phyloP scores from a whole-genome alignment of 2,113 vertebrate species.

The Hippotragus niger region DNA sequence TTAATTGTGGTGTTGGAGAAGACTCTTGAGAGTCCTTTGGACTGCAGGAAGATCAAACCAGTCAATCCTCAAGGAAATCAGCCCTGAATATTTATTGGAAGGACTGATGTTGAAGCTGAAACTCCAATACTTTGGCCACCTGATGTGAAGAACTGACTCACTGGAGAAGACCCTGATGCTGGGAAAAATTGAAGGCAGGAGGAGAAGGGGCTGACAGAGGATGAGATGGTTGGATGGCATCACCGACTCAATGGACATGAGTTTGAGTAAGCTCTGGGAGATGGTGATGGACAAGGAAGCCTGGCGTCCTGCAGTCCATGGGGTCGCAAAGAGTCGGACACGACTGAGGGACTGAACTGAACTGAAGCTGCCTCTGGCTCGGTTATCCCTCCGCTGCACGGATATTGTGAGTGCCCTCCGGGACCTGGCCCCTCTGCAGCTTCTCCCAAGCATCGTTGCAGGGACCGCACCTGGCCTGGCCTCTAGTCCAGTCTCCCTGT shows the following conservation, averaged over 20 bases:
- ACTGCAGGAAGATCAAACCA: background rate
- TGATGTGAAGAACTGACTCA: background rate
- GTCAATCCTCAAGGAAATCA: background rate
- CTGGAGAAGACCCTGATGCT: background rate
- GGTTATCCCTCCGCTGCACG: fast-evolving
- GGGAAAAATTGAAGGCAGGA: background rate
- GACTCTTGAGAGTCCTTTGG: background rate
- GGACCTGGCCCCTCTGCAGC: fast-evolving
- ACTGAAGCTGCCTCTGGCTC: background rate
- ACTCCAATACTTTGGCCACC: background rate
- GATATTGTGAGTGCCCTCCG: fast-evolving
- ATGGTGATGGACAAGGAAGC: background rate
- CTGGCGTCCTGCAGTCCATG: background rate
- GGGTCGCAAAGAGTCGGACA: background rate
- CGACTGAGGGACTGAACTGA: background rate
- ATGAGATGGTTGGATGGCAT: background rate
- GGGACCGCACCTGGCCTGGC: background rate
- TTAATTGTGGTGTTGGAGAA: background rate
- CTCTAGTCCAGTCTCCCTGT: background rate
- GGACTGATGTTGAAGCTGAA: background rate
- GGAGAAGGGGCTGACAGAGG: background rate
- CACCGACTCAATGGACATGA: background rate
- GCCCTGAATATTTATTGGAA: background rate
- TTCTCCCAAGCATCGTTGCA: fast-evolving
- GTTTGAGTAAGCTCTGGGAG: background rate